A percentile compares a stretch with the other conserved stretches of the same genome.
phyloP scores from a whole-genome alignment of 2,888 invertebrate species.

The Amphimallon solstitiale region DNA sequence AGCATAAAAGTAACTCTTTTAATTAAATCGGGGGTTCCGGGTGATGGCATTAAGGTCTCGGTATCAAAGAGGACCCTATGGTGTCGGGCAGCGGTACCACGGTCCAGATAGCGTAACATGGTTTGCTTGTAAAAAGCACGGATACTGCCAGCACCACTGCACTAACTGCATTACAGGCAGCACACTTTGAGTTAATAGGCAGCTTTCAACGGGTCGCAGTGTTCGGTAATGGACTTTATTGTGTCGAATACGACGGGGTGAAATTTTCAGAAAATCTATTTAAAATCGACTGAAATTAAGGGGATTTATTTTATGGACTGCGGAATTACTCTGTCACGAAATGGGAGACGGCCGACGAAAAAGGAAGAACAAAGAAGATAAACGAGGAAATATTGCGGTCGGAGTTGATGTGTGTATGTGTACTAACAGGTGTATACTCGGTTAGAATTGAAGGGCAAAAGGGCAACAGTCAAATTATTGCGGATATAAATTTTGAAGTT shows the following conservation, averaged over 20 bases:
- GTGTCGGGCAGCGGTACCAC: constrained; percentile 47
- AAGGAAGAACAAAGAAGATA: too few species aligned
- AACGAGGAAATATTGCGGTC: too few species aligned
- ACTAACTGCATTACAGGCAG: constrained; percentile 61
- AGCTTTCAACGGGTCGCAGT: constrained; percentile 57
- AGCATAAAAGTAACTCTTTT: constrained; percentile 53
- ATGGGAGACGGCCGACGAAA: too few species aligned
- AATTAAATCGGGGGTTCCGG: constrained; percentile 46
- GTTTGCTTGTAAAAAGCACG: constrained; percentile 59
- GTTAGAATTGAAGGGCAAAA: too few species aligned
- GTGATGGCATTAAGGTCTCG: constrained; percentile 46
- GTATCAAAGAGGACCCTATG: constrained; percentile 44
- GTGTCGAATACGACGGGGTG: constrained; percentile 49
- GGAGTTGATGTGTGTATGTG: too few species aligned
- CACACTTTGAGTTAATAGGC: constrained; percentile 63
- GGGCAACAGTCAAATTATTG: too few species aligned
- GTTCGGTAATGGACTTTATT: constrained; percentile 61
- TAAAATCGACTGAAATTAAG: constrained; percentile 23
- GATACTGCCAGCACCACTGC: constrained; percentile 18
- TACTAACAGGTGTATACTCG: too few species aligned
- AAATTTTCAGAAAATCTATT: constrained; percentile 24
- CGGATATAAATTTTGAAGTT: too few species aligned
- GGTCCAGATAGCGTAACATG: constrained; percentile 57
- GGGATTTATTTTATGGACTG: constrained; percentile 13
- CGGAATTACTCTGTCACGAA: too few species aligned